phyloP scores from a whole-genome alignment of 1,140 invertebrate species.

The Babylonia areolata region DNA sequence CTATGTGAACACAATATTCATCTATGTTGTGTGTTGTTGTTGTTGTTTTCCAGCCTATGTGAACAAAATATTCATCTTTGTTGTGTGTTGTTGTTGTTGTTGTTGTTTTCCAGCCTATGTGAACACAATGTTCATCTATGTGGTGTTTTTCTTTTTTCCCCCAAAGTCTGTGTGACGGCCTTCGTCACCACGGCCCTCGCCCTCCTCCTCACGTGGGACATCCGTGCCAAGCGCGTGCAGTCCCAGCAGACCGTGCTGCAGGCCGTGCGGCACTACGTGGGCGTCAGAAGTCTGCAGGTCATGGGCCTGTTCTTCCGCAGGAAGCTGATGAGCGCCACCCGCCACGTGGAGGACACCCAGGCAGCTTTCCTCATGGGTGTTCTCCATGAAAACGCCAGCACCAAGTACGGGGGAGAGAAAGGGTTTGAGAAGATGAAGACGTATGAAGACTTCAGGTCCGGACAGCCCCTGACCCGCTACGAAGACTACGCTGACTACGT shows the following conservation, averaged over 20 bases:
- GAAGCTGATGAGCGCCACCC: slow-evolving; percentile 40
- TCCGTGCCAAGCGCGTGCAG: neutral
- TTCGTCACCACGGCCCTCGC: neutral
- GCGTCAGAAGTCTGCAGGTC: neutral
- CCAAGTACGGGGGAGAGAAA: slow-evolving; percentile 67
- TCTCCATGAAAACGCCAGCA: slow-evolving; percentile 60
- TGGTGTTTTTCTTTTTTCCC: too few species aligned
- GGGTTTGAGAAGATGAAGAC: slow-evolving; percentile 62
- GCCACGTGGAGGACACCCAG: slow-evolving; percentile 60
- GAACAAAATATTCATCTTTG: too few species aligned
- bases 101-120: neutral
- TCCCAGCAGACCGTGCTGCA: neutral
- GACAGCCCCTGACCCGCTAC: slow-evolving; percentile 70
- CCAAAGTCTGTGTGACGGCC: too few species aligned
- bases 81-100: too few species aligned
- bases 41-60: too few species aligned
- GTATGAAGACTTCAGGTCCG: slow-evolving; percentile 59
- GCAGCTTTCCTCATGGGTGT: slow-evolving; percentile 58
- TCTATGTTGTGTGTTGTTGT: too few species aligned
- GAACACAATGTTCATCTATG: neutral
- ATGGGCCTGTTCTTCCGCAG: neutral
- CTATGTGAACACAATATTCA: too few species aligned
- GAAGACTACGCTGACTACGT: slow-evolving; percentile 69
- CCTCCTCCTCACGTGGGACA: neutral
- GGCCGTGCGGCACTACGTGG: neutral